phyloP scores from a whole-genome alignment of 2,888 invertebrate species.

The Drosophila neotestacea region DNA sequence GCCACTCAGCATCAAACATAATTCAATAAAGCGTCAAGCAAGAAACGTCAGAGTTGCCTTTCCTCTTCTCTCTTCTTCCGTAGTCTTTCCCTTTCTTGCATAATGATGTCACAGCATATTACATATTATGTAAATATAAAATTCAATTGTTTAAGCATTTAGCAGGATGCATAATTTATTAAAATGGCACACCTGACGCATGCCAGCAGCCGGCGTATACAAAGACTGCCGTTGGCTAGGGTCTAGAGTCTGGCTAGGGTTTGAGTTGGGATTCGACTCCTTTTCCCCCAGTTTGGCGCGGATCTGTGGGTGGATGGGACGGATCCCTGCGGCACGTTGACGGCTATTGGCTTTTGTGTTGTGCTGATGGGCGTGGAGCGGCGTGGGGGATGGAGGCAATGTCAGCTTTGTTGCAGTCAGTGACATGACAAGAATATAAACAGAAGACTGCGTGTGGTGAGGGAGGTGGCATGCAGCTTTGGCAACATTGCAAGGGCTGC shows the following conservation, averaged over 20 bases:
- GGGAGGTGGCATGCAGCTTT: slow-evolving; percentile 17
- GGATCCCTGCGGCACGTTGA: slow-evolving; percentile 50
- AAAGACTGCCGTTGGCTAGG: slow-evolving; percentile 44
- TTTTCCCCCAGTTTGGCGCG: slow-evolving; percentile 5
- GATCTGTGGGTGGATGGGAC: slow-evolving; percentile 12
- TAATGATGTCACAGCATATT: slow-evolving; percentile 81
- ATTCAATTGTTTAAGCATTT: slow-evolving; percentile 85
- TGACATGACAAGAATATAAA: slow-evolving; percentile 75
- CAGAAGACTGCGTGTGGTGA: slow-evolving; percentile 40
- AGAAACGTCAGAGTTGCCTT: slow-evolving; percentile 19
- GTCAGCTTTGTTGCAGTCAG: slow-evolving; percentile 49
- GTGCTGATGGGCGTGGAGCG: slow-evolving; percentile 39
- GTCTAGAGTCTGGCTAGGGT: slow-evolving; percentile 28
- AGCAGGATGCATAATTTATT: slow-evolving; percentile 85
- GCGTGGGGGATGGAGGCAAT: slow-evolving; percentile 14
- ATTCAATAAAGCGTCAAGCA: slow-evolving; percentile 71
- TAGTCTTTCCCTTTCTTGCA: slow-evolving; percentile 42
- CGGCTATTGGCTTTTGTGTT: slow-evolving; percentile 79
- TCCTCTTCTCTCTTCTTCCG: background rate
- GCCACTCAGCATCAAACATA: slow-evolving; percentile 71
- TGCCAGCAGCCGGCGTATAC: slow-evolving; percentile 60
- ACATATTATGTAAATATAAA: slow-evolving; percentile 84
- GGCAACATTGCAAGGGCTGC: slow-evolving; percentile 44
- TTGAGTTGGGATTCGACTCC: background rate
- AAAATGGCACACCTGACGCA: slow-evolving; percentile 84